Percentiles rank a stretch among this genome's conserved stretches.
Evolutionary conservation across 2,797 vertebrate genomes (phyloP).

Genomic region (Gallinago solitaria): DNA sequence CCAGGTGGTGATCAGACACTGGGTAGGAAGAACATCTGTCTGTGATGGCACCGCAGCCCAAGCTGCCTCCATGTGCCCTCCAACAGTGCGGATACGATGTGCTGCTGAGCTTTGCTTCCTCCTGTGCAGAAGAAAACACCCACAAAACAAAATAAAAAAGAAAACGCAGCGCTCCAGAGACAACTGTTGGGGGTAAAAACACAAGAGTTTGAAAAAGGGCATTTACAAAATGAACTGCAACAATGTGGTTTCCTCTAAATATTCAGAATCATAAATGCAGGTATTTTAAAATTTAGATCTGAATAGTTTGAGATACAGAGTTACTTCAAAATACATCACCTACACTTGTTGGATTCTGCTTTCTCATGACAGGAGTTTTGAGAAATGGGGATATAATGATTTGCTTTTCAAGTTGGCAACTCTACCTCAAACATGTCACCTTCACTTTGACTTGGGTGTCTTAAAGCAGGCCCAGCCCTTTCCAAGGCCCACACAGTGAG

Average conservation of each 20-base stretch:
- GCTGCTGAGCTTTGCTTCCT: background rate
- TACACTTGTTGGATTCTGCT: background rate
- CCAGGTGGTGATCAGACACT: background rate
- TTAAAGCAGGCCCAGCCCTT: background rate
- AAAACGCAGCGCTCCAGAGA: background rate
- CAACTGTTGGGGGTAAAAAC: background rate
- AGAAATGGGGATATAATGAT: background rate
- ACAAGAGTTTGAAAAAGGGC: background rate
- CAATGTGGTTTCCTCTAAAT: background rate
- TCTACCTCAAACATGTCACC: background rate
- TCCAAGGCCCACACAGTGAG: accelerated
- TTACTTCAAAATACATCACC: background rate
- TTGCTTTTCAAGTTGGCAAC: background rate
- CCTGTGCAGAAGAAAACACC: background rate
- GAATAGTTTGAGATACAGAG: background rate
- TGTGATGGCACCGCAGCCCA: accelerated
- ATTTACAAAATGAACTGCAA: background rate
- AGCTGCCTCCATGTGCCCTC: background rate
- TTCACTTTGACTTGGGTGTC: background rate
- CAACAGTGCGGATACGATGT: accelerated
- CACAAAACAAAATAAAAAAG: background rate
- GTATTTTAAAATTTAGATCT: background rate
- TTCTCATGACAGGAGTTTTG: background rate
- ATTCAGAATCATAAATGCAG: background rate
- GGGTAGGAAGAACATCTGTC: accelerated